Conservation (phyloP, 1,140 invertebrate species). For the Papilio polyxenes region DNA sequence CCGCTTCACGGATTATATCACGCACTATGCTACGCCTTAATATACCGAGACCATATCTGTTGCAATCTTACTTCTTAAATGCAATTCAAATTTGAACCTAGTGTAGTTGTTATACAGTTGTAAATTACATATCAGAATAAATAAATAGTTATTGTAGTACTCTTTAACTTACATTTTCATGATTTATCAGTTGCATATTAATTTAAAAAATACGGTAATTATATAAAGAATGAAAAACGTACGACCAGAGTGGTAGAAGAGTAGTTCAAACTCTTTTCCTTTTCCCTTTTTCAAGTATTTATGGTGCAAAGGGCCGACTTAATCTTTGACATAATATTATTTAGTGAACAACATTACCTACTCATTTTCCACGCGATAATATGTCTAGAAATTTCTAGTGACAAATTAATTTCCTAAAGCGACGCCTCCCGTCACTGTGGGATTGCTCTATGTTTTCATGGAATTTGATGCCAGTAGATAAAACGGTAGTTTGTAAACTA, state of each 20-base stretch:
- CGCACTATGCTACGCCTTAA: constrained; percentile 46
- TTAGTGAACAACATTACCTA: no score
- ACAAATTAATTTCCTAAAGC: neutral
- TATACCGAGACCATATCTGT: neutral
- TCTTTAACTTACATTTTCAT: neutral
- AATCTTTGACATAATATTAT: no score
- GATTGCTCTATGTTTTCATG: neutral
- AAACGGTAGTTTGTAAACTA: neutral
- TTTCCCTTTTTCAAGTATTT: no score
- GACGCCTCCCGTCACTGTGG: neutral
- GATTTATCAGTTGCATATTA: no score
- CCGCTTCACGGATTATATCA: constrained; percentile 43
- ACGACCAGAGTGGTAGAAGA: no score
- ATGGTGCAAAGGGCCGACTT: no score
- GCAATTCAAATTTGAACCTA: neutral
- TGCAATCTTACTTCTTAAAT: neutral
- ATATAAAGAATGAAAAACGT: no score
- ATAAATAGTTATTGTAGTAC: neutral
- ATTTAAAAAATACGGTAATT: no score
- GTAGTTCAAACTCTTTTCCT: no score
- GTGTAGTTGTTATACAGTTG: neutral
- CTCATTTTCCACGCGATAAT: no score
- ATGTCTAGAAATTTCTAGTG: neutral
- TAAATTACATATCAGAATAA: neutral
- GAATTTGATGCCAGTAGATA: neutral